These are phyloP conservation scores for Apamea anceps DNA, from an alignment of 2,888 invertebrate genomes.

Conservation along the genomic window DNA sequence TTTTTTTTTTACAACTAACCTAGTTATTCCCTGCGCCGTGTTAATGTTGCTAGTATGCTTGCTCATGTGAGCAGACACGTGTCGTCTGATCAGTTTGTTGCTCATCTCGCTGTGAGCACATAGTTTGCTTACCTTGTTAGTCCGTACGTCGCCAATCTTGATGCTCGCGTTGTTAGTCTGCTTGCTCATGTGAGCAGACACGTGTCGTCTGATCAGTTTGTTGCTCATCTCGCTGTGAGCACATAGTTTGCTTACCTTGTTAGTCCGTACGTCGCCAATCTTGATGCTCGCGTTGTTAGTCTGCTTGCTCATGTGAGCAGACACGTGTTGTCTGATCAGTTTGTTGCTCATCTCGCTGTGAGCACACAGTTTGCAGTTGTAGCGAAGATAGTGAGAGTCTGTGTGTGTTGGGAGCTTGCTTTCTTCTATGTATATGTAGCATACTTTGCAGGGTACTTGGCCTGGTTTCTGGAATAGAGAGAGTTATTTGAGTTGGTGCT, in stretches of 20 bases:
- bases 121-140: slow-evolving; percentile 58
- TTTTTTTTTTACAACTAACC: neutral
- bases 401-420: slow-evolving; percentile 70
- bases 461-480: slow-evolving; percentile 72
- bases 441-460: slow-evolving; percentile 78
- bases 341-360: slow-evolving; percentile 72
- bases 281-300: slow-evolving; percentile 72
- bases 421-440: slow-evolving; percentile 79
- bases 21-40: neutral
- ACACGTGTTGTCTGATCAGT: slow-evolving; percentile 73
- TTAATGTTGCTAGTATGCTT: neutral
- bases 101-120: slow-evolving; percentile 1
- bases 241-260: slow-evolving; percentile 57
- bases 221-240: neutral
- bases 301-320: slow-evolving; percentile 68
- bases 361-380: slow-evolving; percentile 79
- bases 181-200: slow-evolving; percentile 5
- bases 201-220: neutral
- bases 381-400: slow-evolving; percentile 76
- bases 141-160: slow-evolving; percentile 72
- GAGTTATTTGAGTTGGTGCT: neutral
- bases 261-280: slow-evolving; percentile 70
- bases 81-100: slow-evolving; percentile 1
- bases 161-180: slow-evolving; percentile 68
- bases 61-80: slow-evolving; percentile 3